Evolutionary conservation across 1,140 invertebrate genomes (phyloP).

Genomic region (Drosophila lini): DNA sequence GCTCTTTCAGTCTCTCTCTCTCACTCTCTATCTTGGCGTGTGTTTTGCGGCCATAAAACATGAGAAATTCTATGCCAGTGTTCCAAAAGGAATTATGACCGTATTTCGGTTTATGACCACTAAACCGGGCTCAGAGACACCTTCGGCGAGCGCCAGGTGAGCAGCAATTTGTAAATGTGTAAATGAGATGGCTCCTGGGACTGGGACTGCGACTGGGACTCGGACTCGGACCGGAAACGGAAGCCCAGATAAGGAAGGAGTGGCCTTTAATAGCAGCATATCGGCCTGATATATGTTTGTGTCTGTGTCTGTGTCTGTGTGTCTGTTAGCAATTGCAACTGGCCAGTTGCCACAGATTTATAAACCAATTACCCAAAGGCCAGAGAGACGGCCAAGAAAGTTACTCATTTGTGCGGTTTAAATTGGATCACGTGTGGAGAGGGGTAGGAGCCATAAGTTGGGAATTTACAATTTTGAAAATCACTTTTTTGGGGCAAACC

Average conservation of each 20-base stretch:
- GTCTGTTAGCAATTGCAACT: slow-evolving; percentile 2
- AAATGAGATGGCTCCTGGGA: slow-evolving; percentile 41
- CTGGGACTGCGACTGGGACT: neutral
- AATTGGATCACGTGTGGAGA: slow-evolving; percentile 30
- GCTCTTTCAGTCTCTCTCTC: neutral
- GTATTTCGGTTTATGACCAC: slow-evolving; percentile 77
- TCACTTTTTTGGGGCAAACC: neutral
- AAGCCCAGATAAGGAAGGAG: slow-evolving; percentile 17
- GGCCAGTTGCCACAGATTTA: slow-evolving; percentile 41
- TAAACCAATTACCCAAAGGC: slow-evolving; percentile 49
- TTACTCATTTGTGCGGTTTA: slow-evolving; percentile 40
- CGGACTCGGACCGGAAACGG: neutral
- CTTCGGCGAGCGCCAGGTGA: slow-evolving; percentile 22
- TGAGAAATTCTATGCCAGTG: slow-evolving; percentile 65
- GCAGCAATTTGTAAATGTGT: slow-evolving; percentile 72
- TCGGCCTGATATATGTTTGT: slow-evolving; percentile 11
- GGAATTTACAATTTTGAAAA: slow-evolving; percentile 22
- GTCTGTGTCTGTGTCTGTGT: neutral
- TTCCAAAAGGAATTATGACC: slow-evolving; percentile 70
- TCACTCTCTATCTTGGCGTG: slow-evolving; percentile 9
- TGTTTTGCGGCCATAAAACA: slow-evolving; percentile 64
- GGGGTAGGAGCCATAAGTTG: neutral
- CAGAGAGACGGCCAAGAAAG: slow-evolving; percentile 24
- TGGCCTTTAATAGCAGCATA: slow-evolving; percentile 27
- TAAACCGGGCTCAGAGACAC: slow-evolving; percentile 63